phyloP scores from a whole-genome alignment of 2,888 invertebrate genomes.

The Drosophila fungiperda region DNA sequence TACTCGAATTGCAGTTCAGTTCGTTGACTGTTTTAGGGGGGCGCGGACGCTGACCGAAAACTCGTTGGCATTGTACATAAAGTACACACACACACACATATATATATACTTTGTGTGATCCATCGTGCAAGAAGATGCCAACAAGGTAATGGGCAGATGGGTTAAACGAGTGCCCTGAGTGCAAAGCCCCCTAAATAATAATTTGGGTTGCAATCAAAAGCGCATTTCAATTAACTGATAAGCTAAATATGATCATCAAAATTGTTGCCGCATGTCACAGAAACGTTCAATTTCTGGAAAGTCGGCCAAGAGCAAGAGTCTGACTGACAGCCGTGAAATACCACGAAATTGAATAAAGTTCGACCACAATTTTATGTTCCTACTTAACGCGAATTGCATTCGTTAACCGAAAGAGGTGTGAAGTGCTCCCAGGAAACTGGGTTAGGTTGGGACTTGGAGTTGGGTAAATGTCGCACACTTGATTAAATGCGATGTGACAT shows the following conservation, averaged over 20 bases:
- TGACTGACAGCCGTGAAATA: slow-evolving; percentile 58
- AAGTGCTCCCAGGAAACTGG: slow-evolving; percentile 31
- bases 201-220: slow-evolving; percentile 30
- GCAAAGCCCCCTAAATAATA: slow-evolving; percentile 53
- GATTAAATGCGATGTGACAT: not conserved
- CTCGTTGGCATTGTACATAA: slow-evolving; percentile 65
- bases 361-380: slow-evolving; percentile 22
- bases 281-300: slow-evolving; percentile 31
- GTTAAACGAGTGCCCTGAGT: slow-evolving; percentile 50
- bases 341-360: slow-evolving; percentile 26
- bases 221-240: slow-evolving; percentile 61
- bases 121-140: slow-evolving; percentile 52
- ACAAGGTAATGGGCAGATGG: slow-evolving; percentile 59
- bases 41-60: slow-evolving; percentile 37
- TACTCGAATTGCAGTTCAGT: slow-evolving; percentile 50
- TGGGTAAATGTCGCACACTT: not conserved
- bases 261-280: slow-evolving; percentile 10
- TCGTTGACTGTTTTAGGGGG: slow-evolving; percentile 65
- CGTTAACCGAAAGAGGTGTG: slow-evolving; percentile 32
- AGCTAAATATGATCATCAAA: slow-evolving; percentile 39
- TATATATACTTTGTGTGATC: not conserved
- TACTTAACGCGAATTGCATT: slow-evolving; percentile 15
- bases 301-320: slow-evolving; percentile 70
- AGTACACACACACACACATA: not conserved
- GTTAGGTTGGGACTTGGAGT: slow-evolving; percentile 7